Conservation (phyloP, 2,888 invertebrate genomes). For the Acheta domesticus region DNA sequence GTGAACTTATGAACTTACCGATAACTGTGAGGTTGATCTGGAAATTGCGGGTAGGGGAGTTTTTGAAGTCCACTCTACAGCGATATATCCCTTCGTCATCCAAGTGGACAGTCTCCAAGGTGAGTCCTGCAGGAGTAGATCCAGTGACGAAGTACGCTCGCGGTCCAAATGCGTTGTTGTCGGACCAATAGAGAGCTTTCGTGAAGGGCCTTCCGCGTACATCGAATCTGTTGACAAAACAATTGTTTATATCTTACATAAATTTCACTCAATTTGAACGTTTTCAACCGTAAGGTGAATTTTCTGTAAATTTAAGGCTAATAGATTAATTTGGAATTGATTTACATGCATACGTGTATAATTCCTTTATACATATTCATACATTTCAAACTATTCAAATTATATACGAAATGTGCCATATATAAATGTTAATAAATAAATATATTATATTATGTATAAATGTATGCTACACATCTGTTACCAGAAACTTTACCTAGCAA, state of each 20-base stretch:
- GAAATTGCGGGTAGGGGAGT: constrained; percentile 55
- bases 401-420: too few species aligned
- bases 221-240: constrained; percentile 48
- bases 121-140: constrained; percentile 49
- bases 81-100: constrained; percentile 48
- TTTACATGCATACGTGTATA: too few species aligned
- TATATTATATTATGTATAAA: too few species aligned
- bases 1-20: constrained; percentile 45
- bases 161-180: constrained; percentile 51
- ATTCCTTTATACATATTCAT: too few species aligned
- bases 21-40: constrained; percentile 56
- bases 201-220: constrained; percentile 52
- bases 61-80: constrained; percentile 55
- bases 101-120: constrained; percentile 49
- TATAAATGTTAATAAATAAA: too few species aligned
- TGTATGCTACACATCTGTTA: too few species aligned
- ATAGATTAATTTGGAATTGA: too few species aligned
- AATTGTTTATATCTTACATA: background rate
- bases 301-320: too few species aligned
- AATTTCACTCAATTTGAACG: too few species aligned
- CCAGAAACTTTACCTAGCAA: too few species aligned
- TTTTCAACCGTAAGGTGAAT: too few species aligned
- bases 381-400: too few species aligned
- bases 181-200: constrained; percentile 53
- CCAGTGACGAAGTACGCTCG: constrained; percentile 51